Evolutionary conservation across 1,140 invertebrate species (phyloP).

Genomic region (Halictus rubicundus): DNA sequence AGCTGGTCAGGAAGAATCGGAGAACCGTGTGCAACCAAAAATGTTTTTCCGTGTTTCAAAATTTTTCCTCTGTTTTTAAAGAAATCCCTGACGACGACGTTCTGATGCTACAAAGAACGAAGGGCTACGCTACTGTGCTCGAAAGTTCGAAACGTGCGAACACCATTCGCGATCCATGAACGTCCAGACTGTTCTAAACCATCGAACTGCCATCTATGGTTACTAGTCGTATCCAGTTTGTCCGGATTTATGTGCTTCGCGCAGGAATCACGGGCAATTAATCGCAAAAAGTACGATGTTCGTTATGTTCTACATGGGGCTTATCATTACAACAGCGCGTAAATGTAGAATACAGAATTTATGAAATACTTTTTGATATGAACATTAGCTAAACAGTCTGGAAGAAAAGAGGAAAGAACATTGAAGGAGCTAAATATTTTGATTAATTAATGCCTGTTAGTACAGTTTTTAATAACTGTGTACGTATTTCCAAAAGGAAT

Average conservation of each 20-base stretch:
- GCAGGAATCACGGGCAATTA: constrained; percentile 58
- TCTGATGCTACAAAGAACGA: background rate
- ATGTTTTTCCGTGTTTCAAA: too few relatives aligned
- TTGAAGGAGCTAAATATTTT: too few relatives aligned
- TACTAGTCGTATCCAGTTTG: constrained; percentile 10
- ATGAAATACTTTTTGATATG: too few relatives aligned
- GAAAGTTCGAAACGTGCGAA: background rate
- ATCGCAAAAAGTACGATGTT: background rate
- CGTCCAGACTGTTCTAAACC: constrained; percentile 23
- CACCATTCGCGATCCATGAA: background rate
- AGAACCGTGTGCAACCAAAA: too few relatives aligned
- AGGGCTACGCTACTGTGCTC: background rate
- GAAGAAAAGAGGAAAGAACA: too few relatives aligned
- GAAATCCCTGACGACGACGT: constrained; percentile 5
- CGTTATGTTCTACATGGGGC: background rate
- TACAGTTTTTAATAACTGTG: too few relatives aligned
- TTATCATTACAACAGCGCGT: too few relatives aligned
- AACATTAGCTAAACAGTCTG: too few relatives aligned
- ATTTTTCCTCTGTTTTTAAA: background rate
- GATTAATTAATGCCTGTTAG: too few relatives aligned
- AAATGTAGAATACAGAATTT: too few relatives aligned
- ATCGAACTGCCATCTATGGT: constrained; percentile 49
- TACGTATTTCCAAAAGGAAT: too few relatives aligned
- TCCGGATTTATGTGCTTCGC: constrained; percentile 6
- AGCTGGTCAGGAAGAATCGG: background rate